phyloP scores from a whole-genome alignment of 2,113 vertebrate genomes.

The Podocnemis expansa region DNA sequence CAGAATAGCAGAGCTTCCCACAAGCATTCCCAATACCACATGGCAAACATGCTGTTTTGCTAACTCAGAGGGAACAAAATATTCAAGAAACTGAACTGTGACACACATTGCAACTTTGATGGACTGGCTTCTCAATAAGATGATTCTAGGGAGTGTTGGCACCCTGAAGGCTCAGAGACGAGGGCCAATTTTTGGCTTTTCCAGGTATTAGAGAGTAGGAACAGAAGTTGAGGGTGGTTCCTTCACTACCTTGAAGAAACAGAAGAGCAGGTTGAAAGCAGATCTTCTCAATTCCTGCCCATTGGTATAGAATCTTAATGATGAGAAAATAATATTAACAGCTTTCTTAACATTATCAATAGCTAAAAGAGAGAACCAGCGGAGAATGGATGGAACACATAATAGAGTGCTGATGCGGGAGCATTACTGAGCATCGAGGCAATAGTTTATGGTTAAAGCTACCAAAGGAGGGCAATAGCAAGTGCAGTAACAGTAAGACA shows the following conservation, averaged over 20 bases:
- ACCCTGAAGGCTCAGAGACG: background rate
- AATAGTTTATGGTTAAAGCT: background rate
- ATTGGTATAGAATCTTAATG: background rate
- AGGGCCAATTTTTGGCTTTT: background rate
- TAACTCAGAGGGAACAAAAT: background rate
- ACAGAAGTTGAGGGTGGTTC: background rate
- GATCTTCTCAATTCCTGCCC: background rate
- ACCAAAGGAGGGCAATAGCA: background rate
- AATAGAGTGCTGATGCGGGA: background rate
- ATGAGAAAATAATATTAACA: background rate
- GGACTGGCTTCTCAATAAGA: background rate
- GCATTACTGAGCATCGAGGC: fast-evolving
- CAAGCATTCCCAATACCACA: background rate
- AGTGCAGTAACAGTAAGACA: background rate
- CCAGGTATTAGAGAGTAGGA: background rate
- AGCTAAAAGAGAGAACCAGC: background rate
- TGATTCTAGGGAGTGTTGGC: background rate
- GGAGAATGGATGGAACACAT: background rate
- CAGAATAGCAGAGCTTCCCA: background rate
- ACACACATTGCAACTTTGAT: background rate
- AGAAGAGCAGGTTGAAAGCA: background rate
- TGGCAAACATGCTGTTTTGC: background rate
- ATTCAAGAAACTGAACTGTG: background rate
- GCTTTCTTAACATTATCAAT: background rate
- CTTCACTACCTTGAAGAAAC: background rate